Evolutionary conservation across 2,113 vertebrate genomes (phyloP).

Genomic region (Labeo catla): DNA sequence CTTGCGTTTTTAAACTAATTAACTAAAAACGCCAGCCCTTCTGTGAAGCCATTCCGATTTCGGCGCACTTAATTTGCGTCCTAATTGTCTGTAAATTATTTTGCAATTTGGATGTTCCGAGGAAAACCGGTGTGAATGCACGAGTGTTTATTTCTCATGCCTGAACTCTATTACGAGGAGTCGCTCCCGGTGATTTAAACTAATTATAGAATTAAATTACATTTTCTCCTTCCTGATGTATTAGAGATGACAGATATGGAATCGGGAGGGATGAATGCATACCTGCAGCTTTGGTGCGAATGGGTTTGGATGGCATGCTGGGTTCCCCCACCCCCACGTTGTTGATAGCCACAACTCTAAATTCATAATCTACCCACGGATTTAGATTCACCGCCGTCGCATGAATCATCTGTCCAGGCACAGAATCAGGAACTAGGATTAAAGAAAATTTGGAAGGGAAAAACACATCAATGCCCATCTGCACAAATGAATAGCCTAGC

Average conservation of each 20-base stretch:
- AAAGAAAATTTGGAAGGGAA: slow-evolving; percentile 69
- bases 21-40: slow-evolving; percentile 8
- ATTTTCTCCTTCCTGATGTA: slow-evolving; percentile 59
- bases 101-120: slow-evolving; percentile 36
- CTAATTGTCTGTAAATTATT: slow-evolving; percentile 54
- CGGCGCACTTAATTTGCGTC: slow-evolving; percentile 43
- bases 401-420: slow-evolving; percentile 77
- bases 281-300: slow-evolving; percentile 77
- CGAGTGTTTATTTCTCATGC: slow-evolving; percentile 45
- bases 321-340: slow-evolving; percentile 77
- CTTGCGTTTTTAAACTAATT: background rate
- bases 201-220: slow-evolving; percentile 65
- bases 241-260: slow-evolving; percentile 56
- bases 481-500: background rate
- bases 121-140: slow-evolving; percentile 48
- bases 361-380: slow-evolving; percentile 80
- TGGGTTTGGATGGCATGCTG: slow-evolving; percentile 71
- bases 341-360: slow-evolving; percentile 79
- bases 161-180: slow-evolving; percentile 51
- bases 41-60: slow-evolving; percentile 15
- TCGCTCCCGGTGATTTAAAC: slow-evolving; percentile 53
- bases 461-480: slow-evolving; percentile 46
- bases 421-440: slow-evolving; percentile 80
- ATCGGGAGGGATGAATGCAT: slow-evolving; percentile 29
- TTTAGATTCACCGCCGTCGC: slow-evolving; percentile 74